Evolutionary conservation across 2,113 vertebrate species (phyloP), one percentile per base, ranked within the genome.

Genomic region (Indicator maculatus): DNA sequence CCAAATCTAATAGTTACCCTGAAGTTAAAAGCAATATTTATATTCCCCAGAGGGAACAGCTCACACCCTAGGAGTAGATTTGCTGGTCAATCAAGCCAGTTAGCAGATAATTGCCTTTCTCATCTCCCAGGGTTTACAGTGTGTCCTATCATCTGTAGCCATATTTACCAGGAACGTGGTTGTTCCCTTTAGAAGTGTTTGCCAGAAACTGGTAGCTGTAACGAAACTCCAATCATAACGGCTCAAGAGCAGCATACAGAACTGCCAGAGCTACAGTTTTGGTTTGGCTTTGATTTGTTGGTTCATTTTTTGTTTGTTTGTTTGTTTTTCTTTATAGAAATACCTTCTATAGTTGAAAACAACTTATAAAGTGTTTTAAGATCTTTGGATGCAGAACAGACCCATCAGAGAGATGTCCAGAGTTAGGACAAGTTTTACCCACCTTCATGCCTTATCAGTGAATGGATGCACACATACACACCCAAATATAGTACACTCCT

Each of bases 381-480:
- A 59, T 45, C 10, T 44, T 61, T 67, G 50, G 8, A 38, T 79
- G 14, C 53, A 45, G 30, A 80, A n/a, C 19, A 56, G 36, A 66
- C 6, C 6, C 28, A 8, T 64, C 31, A 27, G 39, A 91, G 14
- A 79, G 11, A 33, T 14, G 17, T 44, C 30, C 11, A 60, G 74
- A 70, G 61, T 73, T 83, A 66, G 11, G 24, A 64, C 16, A 70
- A 41, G 9, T 7, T 45, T 82, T 30, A 56, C 23, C 5, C n/a
- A 36, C 6, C 28, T 41, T 77, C 39, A 6, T 30, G 44, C 9
- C 14, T 74, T 59, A 8, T n/a, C 61, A 53, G 19, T 47, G 63
- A 64, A 69, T 17, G 18, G 3, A 2, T 12, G 11, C 16, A 23
- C 59, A 50, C 0, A 0, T 20, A 7, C 16, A 56, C 15, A 31